phyloP scores from a whole-genome alignment of 2,113 vertebrate genomes.

The Thryonomys swinderianus region DNA sequence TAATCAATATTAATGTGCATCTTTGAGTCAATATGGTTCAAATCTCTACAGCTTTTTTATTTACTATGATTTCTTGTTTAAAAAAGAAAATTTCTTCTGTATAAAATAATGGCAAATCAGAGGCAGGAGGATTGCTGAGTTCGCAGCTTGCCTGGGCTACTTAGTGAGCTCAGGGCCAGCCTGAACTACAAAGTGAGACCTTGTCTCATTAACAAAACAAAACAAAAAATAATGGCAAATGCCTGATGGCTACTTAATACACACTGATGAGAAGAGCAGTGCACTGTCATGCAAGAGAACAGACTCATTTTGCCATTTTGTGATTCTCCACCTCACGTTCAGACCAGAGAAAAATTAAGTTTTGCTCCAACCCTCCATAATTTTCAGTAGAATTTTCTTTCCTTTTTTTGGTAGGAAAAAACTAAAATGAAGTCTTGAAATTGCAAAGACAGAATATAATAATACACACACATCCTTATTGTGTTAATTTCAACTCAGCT shows the following conservation, averaged over 20 bases:
- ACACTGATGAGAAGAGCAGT: background rate
- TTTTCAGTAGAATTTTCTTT: background rate
- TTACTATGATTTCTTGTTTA: background rate
- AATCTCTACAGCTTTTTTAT: background rate
- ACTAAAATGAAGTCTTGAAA: background rate
- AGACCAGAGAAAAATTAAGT: background rate
- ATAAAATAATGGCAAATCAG: background rate
- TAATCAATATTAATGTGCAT: background rate
- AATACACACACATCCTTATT: background rate
- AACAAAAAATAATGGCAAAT: too few species aligned
- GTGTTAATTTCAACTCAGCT: background rate
- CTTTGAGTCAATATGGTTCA: background rate
- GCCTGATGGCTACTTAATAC: background rate
- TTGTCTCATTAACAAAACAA: too few species aligned
- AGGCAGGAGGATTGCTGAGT: too few species aligned
- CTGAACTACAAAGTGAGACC: too few species aligned
- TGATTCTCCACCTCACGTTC: background rate
- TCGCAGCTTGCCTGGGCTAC: too few species aligned
- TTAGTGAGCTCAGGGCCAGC: too few species aligned
- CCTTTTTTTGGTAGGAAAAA: background rate
- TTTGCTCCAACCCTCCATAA: background rate
- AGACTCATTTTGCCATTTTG: background rate
- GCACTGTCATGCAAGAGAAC: background rate
- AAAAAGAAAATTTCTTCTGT: background rate
- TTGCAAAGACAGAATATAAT: background rate